Conservation (phyloP, 1,140 invertebrate genomes). For the Aricia agestis region DNA sequence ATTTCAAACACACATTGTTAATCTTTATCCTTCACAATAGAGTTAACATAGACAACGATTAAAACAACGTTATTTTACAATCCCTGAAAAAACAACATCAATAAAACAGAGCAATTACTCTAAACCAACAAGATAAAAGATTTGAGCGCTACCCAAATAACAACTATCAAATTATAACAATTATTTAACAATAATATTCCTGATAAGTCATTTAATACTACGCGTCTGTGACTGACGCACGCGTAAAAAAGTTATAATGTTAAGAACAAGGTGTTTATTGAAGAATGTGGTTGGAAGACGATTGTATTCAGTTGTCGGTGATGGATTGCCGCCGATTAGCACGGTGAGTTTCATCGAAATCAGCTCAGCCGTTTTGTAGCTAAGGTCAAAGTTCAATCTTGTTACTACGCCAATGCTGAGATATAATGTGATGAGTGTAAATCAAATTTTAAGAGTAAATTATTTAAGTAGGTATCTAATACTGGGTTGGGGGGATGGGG, state of each 20-base stretch:
- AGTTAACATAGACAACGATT: no score
- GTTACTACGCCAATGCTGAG: no score
- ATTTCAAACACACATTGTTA: no score
- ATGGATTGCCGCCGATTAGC: slow-evolving; percentile 34
- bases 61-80: no score
- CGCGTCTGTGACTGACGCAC: background rate
- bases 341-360: slow-evolving; percentile 20
- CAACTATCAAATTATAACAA: slow-evolving; percentile 1
- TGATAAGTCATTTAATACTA: background rate
- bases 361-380: no score
- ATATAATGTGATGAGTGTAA: no score
- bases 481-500: no score
- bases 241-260: slow-evolving; percentile 31
- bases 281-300: slow-evolving; percentile 33
- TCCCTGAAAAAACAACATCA: background rate
- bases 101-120: background rate
- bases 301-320: slow-evolving; percentile 41
- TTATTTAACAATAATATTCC: background rate
- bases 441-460: no score
- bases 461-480: no score
- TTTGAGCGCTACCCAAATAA: background rate
- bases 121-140: background rate
- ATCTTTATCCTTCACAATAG: no score
- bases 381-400: no score
- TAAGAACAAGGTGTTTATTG: slow-evolving; percentile 35